phyloP scores from a whole-genome alignment of 2,113 vertebrate species.

The Todiramphus chloris region DNA sequence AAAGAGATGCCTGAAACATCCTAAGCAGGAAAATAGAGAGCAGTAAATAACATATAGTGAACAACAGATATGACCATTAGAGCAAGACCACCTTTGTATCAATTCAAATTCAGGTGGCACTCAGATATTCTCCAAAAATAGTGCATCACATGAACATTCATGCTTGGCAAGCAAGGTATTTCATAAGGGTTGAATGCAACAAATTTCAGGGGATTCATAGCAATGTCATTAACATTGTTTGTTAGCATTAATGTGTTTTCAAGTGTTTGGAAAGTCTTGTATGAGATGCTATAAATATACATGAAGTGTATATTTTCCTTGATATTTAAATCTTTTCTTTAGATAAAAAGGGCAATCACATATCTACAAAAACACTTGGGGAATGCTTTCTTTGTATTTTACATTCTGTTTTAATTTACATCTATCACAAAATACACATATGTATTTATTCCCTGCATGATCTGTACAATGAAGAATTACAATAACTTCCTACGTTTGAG shows the following conservation, averaged over 20 bases:
- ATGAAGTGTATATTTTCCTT: not conserved
- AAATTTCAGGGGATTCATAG: not conserved
- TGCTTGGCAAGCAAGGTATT: not conserved
- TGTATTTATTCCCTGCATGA: not conserved
- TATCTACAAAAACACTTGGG: not conserved
- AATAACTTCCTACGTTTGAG: not conserved
- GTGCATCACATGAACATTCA: rapidly evolving
- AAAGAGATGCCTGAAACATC: not conserved
- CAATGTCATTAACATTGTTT: not conserved
- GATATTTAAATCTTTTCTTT: not conserved
- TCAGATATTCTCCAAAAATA: not conserved
- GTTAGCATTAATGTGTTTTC: not conserved
- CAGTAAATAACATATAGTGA: not conserved
- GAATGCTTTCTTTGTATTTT: not conserved
- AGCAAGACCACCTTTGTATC: not conserved
- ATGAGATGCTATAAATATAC: not conserved
- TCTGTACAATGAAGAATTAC: not conserved
- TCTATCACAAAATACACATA: not conserved
- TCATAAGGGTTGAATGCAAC: not conserved
- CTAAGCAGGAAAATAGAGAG: not conserved
- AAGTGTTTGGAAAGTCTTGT: not conserved
- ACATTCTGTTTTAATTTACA: not conserved
- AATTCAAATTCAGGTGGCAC: not conserved
- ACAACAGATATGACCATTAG: not conserved
- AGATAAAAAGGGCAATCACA: not conserved